Evolutionary conservation across 2,113 vertebrate species (phyloP).

Genomic region (Podocnemis expansa): DNA sequence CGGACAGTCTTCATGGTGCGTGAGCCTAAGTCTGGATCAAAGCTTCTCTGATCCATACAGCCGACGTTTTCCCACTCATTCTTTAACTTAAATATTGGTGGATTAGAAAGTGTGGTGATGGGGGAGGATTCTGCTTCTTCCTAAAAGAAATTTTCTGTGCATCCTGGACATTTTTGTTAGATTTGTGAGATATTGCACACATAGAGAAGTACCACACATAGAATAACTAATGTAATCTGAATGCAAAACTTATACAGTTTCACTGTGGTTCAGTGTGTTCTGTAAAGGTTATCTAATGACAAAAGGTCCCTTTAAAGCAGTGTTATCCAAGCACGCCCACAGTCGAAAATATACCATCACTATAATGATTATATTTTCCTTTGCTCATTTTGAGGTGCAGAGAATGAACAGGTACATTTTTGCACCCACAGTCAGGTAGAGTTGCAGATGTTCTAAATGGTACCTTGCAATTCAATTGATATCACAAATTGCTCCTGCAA

Average conservation of each 20-base stretch:
- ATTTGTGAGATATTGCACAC: constrained; percentile 59
- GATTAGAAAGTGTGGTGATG: neutral
- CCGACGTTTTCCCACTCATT: neutral
- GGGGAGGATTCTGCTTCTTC: constrained; percentile 52
- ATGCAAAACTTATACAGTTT: constrained; percentile 69
- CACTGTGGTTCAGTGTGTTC: constrained; percentile 72
- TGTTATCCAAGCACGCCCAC: constrained; percentile 26
- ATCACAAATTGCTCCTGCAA: constrained; percentile 43
- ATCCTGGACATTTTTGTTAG: constrained; percentile 53
- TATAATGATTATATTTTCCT: constrained; percentile 38
- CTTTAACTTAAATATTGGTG: neutral
- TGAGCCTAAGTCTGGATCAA: neutral
- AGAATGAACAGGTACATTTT: constrained; percentile 48
- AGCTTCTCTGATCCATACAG: neutral
- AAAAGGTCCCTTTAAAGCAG: neutral
- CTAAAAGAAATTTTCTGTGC: constrained; percentile 68
- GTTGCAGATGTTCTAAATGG: constrained; percentile 60
- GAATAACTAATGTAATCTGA: constrained; percentile 63
- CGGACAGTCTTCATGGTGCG: neutral
- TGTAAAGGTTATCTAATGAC: constrained; percentile 64
- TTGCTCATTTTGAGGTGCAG: neutral
- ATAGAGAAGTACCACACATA: constrained; percentile 13
- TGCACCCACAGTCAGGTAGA: constrained; percentile 38
- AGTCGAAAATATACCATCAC: constrained; percentile 51
- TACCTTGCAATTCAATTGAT: constrained; percentile 44